Percentiles rank a stretch among this genome's conserved stretches.
Conservation (phyloP, 2,797 vertebrate genomes). For the Enteromius viviparus region DNA sequence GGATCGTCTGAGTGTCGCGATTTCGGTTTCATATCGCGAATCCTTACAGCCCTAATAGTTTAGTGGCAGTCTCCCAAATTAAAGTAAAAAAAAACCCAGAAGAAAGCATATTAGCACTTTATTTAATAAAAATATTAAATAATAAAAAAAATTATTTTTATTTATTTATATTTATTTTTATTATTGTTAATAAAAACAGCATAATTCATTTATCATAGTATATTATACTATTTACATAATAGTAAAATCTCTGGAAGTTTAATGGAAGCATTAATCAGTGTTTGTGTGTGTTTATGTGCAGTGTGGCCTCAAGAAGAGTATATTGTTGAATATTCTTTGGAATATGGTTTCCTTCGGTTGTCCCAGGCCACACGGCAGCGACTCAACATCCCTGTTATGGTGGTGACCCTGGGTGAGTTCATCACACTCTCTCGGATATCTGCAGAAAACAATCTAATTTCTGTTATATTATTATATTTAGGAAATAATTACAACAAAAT, state of each 20-base stretch:
- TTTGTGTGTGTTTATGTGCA: slow-evolving; percentile 62
- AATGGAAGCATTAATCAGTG: background rate
- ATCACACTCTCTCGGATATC: background rate
- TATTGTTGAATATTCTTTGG: slow-evolving; percentile 95
- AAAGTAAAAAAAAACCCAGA: background rate
- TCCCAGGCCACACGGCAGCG: slow-evolving; percentile 93
- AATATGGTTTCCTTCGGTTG: slow-evolving; percentile 93
- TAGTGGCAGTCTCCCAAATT: background rate
- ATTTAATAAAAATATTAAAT: too few relatives aligned
- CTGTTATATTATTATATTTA: background rate
- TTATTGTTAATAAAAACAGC: too few relatives aligned
- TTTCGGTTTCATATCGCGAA: too few relatives aligned
- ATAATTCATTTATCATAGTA: too few relatives aligned
- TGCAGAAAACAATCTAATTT: background rate
- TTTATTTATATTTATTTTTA: too few relatives aligned
- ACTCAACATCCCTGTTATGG: slow-evolving; percentile 97
- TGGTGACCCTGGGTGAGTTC: slow-evolving; percentile 91
- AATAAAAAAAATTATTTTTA: too few relatives aligned
- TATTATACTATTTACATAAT: too few relatives aligned
- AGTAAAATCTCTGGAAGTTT: background rate
- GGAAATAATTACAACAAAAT: background rate
- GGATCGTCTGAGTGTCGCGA: too few relatives aligned
- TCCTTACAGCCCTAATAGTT: too few relatives aligned
- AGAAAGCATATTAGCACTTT: background rate
- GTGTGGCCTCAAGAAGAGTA: slow-evolving; percentile 97